A percentile compares a stretch with the other conserved stretches of the same genome.
Conservation (phyloP, 2,113 vertebrate species). For the Delphinapterus leucas region DNA sequence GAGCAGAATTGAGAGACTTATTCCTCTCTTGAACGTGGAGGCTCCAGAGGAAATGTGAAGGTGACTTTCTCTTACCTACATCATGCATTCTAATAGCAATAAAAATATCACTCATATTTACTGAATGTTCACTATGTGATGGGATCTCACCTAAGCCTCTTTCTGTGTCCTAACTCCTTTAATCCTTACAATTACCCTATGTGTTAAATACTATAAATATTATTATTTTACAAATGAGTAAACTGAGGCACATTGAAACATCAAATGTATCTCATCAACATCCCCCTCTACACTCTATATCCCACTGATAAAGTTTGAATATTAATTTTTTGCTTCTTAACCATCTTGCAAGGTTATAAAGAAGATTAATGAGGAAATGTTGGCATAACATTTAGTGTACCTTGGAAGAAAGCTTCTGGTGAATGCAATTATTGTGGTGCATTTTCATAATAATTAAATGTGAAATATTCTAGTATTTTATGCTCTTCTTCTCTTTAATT, state of each 20-base stretch:
- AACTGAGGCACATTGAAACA: neutral
- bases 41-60: neutral
- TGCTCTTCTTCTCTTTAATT: slow-evolving; percentile 36
- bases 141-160: neutral
- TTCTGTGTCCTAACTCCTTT: neutral
- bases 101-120: neutral
- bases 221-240: neutral
- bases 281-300: neutral
- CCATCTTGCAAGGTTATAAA: slow-evolving; percentile 34
- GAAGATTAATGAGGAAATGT: slow-evolving; percentile 59
- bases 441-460: slow-evolving; percentile 66
- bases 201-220: neutral
- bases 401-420: slow-evolving; percentile 51
- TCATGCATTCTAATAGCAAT: neutral
- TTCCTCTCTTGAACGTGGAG: neutral
- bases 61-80: neutral
- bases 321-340: slow-evolving; percentile 28
- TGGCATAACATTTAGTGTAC: slow-evolving; percentile 58
- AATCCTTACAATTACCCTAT: neutral
- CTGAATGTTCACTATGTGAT: neutral
- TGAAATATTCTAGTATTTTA: slow-evolving; percentile 49
- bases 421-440: slow-evolving; percentile 56
- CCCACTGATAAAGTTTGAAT: neutral
- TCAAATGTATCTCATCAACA: neutral
- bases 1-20: accelerated